Percentiles rank a stretch among this genome's conserved stretches.
These are phyloP conservation scores for Enteromius trimaculatus DNA, from an alignment of 2,797 vertebrate genomes.

Conservation along the genomic window DNA sequence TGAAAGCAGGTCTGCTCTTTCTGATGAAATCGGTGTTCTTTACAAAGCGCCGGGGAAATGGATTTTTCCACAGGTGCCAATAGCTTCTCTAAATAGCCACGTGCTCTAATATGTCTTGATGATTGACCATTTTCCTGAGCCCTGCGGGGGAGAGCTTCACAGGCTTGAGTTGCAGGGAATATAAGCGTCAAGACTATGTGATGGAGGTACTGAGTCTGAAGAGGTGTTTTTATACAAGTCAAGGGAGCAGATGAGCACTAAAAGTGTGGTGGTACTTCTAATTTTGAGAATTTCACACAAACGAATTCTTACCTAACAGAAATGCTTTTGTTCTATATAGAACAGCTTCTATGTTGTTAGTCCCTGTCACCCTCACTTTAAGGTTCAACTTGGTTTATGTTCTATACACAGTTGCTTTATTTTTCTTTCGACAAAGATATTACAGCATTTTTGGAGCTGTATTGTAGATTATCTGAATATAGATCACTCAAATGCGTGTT, in stretches of 20 bases:
- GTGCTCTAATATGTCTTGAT: conserved; percentile 31
- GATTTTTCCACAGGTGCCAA: conserved; percentile 52
- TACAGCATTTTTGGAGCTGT: background rate
- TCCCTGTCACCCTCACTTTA: background rate
- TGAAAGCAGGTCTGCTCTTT: conserved; percentile 45
- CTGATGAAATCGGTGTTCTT: conserved; percentile 42
- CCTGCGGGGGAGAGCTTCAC: conserved; percentile 6
- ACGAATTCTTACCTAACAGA: conserved; percentile 47
- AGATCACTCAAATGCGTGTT: too few species aligned
- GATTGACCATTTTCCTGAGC: conserved; percentile 47
- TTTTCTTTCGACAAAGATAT: background rate
- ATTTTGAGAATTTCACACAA: conserved; percentile 68
- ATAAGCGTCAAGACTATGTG: background rate
- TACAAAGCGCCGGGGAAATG: conserved; percentile 50
- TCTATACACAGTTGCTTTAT: background rate
- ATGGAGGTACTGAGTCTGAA: conserved; percentile 8
- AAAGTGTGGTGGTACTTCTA: conserved; percentile 58
- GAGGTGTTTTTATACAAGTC: conserved; percentile 10
- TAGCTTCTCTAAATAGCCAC: conserved; percentile 33
- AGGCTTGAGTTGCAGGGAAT: conserved; percentile 37
- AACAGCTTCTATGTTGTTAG: background rate
- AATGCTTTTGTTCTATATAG: background rate
- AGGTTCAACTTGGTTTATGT: background rate
- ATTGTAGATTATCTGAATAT: background rate
- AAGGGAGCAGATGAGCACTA: background rate